A percentile compares a stretch with the other conserved stretches of the same genome.
Conservation (phyloP, 2,888 invertebrate genomes). For the Quadroppia sp. region DNA sequence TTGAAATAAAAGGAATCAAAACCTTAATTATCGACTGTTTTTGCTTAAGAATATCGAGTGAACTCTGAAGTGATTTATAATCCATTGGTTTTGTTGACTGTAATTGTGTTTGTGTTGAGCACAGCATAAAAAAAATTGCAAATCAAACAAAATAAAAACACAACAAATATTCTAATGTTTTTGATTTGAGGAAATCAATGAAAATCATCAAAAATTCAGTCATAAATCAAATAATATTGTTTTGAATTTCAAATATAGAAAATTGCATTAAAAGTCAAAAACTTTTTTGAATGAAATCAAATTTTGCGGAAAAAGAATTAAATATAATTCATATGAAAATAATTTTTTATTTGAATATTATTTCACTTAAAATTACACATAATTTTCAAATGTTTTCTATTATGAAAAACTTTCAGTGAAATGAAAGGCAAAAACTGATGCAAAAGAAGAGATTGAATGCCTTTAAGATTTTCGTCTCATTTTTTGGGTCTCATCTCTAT, state of each 20-base stretch:
- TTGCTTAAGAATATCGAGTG: constrained; percentile 39
- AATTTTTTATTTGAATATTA: neutral
- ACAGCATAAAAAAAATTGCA: constrained; percentile 14
- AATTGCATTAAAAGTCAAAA: neutral
- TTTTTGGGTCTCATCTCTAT: neutral
- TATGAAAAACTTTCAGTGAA: neutral
- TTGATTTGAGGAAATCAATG: neutral
- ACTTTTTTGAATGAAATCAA: neutral
- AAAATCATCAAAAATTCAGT: neutral
- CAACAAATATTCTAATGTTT: neutral
- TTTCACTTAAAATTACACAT: neutral
- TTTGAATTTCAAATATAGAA: neutral
- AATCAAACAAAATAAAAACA: neutral
- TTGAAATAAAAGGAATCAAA: neutral
- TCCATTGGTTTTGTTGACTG: constrained; percentile 2
- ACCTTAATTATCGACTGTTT: constrained; percentile 41
- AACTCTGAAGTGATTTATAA: constrained; percentile 29
- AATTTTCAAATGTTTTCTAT: constrained; percentile 1
- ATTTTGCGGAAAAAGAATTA: neutral
- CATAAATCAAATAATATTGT: neutral
- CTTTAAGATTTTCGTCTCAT: neutral
- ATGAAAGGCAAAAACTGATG: neutral
- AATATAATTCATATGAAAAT: no score
- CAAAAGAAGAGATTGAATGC: neutral
- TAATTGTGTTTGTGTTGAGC: neutral